Evolutionary conservation across 2,113 vertebrate species (phyloP).

Genomic region (Synodontis membranacea): DNA sequence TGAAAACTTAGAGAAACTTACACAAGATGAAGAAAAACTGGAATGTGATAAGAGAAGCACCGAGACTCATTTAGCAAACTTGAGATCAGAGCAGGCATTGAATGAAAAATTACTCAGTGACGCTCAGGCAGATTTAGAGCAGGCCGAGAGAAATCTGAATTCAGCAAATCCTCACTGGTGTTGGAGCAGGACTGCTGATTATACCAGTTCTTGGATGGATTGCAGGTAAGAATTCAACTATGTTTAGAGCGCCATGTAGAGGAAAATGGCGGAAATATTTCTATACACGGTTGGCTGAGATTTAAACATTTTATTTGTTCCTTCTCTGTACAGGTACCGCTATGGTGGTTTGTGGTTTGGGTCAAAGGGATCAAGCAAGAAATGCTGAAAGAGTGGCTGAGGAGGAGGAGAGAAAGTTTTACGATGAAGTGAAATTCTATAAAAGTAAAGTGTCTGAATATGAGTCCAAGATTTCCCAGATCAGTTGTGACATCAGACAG

Average conservation of each 20-base stretch:
- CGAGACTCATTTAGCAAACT: neutral
- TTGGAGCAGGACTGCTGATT: neutral
- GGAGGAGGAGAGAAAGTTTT: neutral
- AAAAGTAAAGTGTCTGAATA: neutral
- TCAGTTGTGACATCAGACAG: neutral
- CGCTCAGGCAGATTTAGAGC: neutral
- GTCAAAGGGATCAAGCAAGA: accelerated
- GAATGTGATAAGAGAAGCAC: neutral
- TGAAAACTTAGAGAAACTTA: too few species aligned
- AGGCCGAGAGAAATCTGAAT: neutral
- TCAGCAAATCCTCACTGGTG: neutral
- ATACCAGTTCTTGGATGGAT: too few species aligned
- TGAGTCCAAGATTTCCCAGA: too few species aligned
- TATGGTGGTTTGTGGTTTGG: neutral
- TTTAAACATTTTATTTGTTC: neutral
- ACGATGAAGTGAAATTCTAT: neutral
- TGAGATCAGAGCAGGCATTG: neutral
- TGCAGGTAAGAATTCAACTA: too few species aligned
- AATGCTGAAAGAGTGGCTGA: neutral
- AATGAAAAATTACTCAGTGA: neutral
- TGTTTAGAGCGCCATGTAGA: too few species aligned
- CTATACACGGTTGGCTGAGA: too few species aligned
- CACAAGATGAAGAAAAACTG: neutral
- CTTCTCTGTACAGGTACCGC: neutral
- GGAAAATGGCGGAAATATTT: too few species aligned